phyloP scores from a whole-genome alignment of 2,797 vertebrate species.

The Megaceryle alcyon region DNA sequence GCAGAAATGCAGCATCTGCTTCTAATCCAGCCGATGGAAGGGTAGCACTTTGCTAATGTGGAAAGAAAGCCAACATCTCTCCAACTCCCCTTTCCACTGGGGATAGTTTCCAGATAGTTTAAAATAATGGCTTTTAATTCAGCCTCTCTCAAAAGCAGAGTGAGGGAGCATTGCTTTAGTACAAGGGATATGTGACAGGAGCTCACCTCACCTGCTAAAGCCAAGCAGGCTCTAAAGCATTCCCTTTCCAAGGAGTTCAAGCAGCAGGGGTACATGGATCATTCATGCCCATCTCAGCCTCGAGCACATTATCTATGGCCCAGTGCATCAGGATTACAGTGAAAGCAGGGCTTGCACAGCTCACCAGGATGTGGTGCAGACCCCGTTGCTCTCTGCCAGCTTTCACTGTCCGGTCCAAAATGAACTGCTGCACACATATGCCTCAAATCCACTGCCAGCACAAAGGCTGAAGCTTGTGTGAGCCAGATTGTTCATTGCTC shows the following conservation, averaged over 20 bases:
- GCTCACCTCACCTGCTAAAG: neutral
- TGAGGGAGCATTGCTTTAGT: neutral
- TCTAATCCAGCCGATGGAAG: neutral
- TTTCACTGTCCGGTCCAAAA: neutral
- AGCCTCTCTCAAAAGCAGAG: neutral
- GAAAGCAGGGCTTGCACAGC: neutral
- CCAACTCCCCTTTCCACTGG: neutral
- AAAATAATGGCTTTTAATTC: neutral
- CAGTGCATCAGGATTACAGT: accelerated
- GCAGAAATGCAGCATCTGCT: neutral
- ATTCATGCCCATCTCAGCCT: neutral
- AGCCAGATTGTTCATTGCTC: neutral
- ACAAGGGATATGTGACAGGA: accelerated
- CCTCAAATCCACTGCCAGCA: neutral
- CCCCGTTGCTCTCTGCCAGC: neutral
- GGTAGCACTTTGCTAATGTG: neutral
- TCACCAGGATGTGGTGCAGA: neutral
- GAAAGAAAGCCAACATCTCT: neutral
- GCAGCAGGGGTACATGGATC: neutral
- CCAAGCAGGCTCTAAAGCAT: accelerated
- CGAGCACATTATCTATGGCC: accelerated
- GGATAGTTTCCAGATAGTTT: neutral
- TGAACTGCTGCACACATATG: neutral
- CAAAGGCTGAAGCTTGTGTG: neutral
- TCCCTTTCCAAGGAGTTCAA: neutral